phyloP scores from a whole-genome alignment of 2,113 vertebrate species.

The Symphodus melops region DNA sequence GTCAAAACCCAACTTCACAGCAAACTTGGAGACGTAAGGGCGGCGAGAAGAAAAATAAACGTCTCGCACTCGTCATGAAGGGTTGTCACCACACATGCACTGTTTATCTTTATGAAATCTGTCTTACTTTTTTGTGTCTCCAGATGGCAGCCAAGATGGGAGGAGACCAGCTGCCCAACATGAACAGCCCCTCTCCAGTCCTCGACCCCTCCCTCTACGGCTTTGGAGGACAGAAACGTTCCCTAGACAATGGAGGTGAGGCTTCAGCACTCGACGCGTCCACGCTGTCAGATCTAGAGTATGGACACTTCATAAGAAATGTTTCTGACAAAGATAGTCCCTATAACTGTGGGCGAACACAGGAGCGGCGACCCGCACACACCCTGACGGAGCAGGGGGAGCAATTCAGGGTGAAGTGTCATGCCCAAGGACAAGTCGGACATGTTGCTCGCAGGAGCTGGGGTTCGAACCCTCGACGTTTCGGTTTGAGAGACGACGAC shows the following conservation, averaged over 20 bases:
- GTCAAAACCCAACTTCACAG: conserved; percentile 18
- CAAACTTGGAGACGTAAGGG: conserved; percentile 1
- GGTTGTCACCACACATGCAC: not conserved
- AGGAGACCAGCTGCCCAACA: conserved; percentile 92
- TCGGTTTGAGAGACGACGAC: too few relatives aligned
- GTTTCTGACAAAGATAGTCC: too few relatives aligned
- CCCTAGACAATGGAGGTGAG: conserved; percentile 96
- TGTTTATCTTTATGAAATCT: conserved; percentile 26
- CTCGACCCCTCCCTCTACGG: conserved; percentile 93
- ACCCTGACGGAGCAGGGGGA: too few relatives aligned
- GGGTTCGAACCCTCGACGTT: too few relatives aligned
- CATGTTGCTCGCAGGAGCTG: too few relatives aligned
- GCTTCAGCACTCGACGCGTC: not conserved
- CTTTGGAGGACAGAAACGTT: conserved; percentile 93
- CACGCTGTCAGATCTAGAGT: not conserved
- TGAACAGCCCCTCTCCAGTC: conserved; percentile 93
- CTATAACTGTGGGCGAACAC: too few relatives aligned
- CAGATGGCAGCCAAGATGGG: conserved; percentile 98
- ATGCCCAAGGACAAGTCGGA: too few relatives aligned
- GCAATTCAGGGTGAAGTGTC: too few relatives aligned
- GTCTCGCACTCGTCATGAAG: not conserved
- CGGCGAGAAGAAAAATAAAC: not conserved
- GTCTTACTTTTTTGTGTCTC: conserved; percentile 34
- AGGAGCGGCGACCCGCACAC: too few relatives aligned
- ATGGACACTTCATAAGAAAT: too few relatives aligned